These are phyloP conservation scores for Catonia carolina DNA, from an alignment of 2,888 invertebrate species.

Conservation along the genomic window DNA sequence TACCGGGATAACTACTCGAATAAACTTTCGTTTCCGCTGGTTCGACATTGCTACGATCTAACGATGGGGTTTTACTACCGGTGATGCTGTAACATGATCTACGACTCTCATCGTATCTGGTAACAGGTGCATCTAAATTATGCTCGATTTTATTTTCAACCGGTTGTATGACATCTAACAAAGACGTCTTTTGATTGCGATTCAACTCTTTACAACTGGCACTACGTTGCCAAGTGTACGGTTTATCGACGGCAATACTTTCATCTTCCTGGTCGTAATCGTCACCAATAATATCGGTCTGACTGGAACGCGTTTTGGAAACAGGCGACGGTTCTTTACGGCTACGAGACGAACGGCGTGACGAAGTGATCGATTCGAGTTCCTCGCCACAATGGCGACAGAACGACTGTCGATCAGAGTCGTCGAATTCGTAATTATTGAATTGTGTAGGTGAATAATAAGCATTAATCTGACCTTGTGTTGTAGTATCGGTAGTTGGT, in stretches of 20 bases:
- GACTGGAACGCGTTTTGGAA: conserved; percentile 27
- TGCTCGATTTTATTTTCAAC: conserved; percentile 39
- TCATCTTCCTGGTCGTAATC: conserved; percentile 18
- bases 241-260: conserved; percentile 27
- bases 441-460: conserved; percentile 34
- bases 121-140: conserved; percentile 60
- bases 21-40: conserved; percentile 63
- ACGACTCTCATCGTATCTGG: conserved; percentile 62
- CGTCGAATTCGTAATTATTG: conserved; percentile 3
- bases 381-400: conserved; percentile 50
- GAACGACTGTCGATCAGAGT: conserved; percentile 40
- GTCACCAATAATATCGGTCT: conserved; percentile 34
- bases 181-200: conserved; percentile 34
- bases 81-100: conserved; percentile 53
- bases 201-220: conserved; percentile 71
- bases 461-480: conserved; percentile 40
- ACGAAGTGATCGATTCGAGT: conserved; percentile 45
- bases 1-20: conserved; percentile 78
- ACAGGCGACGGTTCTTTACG: conserved; percentile 12
- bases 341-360: conserved; percentile 19
- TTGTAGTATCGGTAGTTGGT: conserved; percentile 19
- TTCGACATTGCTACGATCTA: conserved; percentile 62
- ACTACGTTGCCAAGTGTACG: conserved; percentile 65
- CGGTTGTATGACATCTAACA: conserved; percentile 40
- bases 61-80: conserved; percentile 53